Percentiles rank a stretch among this genome's conserved stretches.
Conservation (phyloP, 2,888 invertebrate genomes). For the Lasioglossum oenotherae region DNA sequence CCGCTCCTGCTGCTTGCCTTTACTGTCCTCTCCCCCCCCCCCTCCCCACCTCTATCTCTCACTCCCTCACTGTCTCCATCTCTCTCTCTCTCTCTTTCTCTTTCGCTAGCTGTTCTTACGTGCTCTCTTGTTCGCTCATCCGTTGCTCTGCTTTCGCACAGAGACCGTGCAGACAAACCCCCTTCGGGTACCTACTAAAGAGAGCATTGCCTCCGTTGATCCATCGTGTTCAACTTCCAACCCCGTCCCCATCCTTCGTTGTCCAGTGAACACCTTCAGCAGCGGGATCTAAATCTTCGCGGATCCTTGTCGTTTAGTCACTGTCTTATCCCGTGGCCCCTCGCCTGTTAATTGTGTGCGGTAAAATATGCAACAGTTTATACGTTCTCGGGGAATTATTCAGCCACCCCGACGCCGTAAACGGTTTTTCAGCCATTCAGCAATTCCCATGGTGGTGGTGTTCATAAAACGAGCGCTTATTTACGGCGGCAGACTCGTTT, state of each 20-base stretch:
- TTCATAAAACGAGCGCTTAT: background rate
- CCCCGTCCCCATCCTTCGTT: conserved; percentile 15
- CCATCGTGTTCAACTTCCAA: conserved; percentile 48
- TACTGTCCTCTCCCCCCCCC: conserved; percentile 44
- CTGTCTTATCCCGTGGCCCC: background rate
- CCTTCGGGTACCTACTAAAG: conserved; percentile 60
- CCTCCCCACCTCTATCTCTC: background rate
- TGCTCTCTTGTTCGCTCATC: conserved; percentile 47
- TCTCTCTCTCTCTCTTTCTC: conserved; percentile 21
- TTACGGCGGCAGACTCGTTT: background rate
- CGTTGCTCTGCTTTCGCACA: conserved; percentile 55
- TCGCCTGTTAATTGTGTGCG: background rate
- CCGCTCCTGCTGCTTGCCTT: conserved; percentile 59
- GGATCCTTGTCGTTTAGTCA: conserved; percentile 23
- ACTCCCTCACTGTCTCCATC: conserved; percentile 41
- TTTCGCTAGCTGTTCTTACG: conserved; percentile 15
- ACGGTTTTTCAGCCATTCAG: background rate
- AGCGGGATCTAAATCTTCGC: conserved; percentile 31
- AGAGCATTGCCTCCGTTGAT: conserved; percentile 54
- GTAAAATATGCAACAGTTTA: background rate
- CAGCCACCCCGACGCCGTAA: too few species aligned
- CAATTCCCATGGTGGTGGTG: background rate
- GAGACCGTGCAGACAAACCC: conserved; percentile 52
- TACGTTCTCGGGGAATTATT: background rate
- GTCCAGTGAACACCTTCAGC: conserved; percentile 27